Evolutionary conservation across 2,888 invertebrate genomes (phyloP).

Genomic region (Cyrtodaria siliqua): DNA sequence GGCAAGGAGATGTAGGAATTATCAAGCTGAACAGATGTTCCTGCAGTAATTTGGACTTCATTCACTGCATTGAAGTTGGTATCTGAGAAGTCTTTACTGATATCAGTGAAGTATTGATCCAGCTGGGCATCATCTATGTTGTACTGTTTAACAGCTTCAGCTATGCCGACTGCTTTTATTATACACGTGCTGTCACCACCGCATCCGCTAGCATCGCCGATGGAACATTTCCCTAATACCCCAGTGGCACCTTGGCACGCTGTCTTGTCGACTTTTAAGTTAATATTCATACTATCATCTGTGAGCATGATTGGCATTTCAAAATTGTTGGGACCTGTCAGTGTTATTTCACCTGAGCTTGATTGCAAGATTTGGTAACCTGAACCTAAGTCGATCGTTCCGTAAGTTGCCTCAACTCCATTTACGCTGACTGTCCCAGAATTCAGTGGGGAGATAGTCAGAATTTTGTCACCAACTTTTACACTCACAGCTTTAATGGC

Average conservation of each 20-base stretch:
- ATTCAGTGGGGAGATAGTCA: constrained; percentile 36
- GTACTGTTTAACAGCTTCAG: constrained; percentile 20
- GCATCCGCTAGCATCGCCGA: constrained; percentile 10
- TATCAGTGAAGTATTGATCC: constrained; percentile 13
- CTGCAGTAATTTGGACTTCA: constrained; percentile 35
- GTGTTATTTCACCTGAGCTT: constrained; percentile 8
- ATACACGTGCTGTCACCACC: constrained; percentile 25
- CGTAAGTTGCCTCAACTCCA: constrained; percentile 25
- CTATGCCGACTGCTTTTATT: constrained; percentile 19
- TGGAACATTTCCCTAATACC: constrained; percentile 26
- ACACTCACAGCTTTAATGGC: constrained; percentile 30
- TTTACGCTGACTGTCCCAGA: constrained; percentile 35
- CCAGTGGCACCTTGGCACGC: constrained; percentile 20
- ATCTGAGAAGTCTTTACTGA: constrained; percentile 25
- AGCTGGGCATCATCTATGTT: constrained; percentile 14
- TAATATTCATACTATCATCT: constrained; percentile 8
- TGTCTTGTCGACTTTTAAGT: constrained; percentile 7
- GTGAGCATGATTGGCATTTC: constrained; percentile 13
- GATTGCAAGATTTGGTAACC: constrained; percentile 19
- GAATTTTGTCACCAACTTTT: constrained; percentile 19
- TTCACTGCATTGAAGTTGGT: constrained; percentile 26
- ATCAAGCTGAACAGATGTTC: constrained; percentile 29
- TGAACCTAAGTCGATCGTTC: constrained; percentile 18
- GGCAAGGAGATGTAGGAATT: constrained; percentile 32
- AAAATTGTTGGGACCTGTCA: constrained; percentile 38